Base-by-base conservation (phyloP, 2,888 invertebrate genomes). In the Dynastes grantii region DNA sequence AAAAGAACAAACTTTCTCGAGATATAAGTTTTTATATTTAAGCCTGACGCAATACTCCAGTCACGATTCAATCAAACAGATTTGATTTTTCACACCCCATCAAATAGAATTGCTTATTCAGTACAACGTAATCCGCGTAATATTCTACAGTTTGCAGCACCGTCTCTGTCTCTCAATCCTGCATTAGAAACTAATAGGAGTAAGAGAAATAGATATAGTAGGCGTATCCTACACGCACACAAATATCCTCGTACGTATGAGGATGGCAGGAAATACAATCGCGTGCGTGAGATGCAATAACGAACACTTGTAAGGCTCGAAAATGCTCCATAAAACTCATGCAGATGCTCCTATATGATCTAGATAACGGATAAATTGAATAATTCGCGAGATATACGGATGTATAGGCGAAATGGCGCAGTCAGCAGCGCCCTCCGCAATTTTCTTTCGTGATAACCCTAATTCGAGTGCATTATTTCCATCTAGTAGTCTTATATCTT, bases 21-120 rank as follows among this genome's bases (percentile, higher is more conserved):
- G 45, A 45, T 45, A 76, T 67, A 76, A 67, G 65, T 29, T 76
- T 76, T 76, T 76, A 58, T 5, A 76, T 76, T 76, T 76, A 76
- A 76, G 67, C 64, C 45, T 49, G 75, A 78, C 81, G 82, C 83
- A 83, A 81, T 79, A 83, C 83, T 82, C 80, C 77, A 82, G 83
- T 84, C 83, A 83, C 84, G 82, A 78, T 84, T 84, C 85, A 85
- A 86, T 85, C 85, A 85, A 83, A 81, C 84, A 85, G 85, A 77
- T 77, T 85, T 85, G 85, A 86, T 86, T 85, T 84, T 85, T 84
- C 84, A 82, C 85, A 84, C 84, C 85, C 85, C 82, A 85, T 84
- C 83, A 84, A 83, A 84, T 83, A 83, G 85, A 86, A 86, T 85
- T 85, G 85, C 86, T 85, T 86, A 86, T 86, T 85, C 86, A 85